Evolutionary conservation across 2,888 invertebrate genomes (phyloP).

Genomic region (Ctenicera cuprea): DNA sequence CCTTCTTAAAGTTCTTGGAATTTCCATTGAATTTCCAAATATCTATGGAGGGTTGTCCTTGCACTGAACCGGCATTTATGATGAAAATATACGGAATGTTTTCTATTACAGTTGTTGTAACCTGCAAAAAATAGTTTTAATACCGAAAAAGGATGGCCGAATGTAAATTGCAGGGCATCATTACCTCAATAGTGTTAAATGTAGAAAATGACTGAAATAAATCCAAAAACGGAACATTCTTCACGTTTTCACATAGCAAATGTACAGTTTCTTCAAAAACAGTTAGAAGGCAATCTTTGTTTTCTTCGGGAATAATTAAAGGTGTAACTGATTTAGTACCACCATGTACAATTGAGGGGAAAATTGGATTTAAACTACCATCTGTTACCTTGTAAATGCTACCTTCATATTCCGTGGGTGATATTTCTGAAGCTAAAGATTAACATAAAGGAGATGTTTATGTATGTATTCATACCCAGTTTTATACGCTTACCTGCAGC

Average conservation of each 20-base stretch:
- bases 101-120: constrained; percentile 9
- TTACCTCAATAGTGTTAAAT: background rate
- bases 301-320: constrained; percentile 56
- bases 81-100: constrained; percentile 36
- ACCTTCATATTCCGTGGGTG: constrained; percentile 24
- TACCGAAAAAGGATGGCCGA: too few species aligned
- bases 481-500: too few species aligned
- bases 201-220: background rate
- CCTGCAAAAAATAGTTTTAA: constrained; percentile 13
- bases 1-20: constrained; percentile 57
- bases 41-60: constrained; percentile 58
- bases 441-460: too few species aligned
- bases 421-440: background rate
- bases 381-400: constrained; percentile 44
- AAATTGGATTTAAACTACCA: constrained; percentile 33
- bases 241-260: constrained; percentile 29
- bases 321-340: constrained; percentile 60
- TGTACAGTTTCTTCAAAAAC: constrained; percentile 47
- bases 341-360: constrained; percentile 54
- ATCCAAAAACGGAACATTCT: background rate
- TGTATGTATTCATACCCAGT: too few species aligned
- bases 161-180: too few species aligned
- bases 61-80: constrained; percentile 26
- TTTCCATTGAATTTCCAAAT: constrained; percentile 60
- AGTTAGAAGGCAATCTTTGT: constrained; percentile 60